A percentile compares a stretch with the other conserved stretches of the same genome.
Evolutionary conservation across 2,113 vertebrate genomes (phyloP).

Genomic region (Trochalopteron elliotii): DNA sequence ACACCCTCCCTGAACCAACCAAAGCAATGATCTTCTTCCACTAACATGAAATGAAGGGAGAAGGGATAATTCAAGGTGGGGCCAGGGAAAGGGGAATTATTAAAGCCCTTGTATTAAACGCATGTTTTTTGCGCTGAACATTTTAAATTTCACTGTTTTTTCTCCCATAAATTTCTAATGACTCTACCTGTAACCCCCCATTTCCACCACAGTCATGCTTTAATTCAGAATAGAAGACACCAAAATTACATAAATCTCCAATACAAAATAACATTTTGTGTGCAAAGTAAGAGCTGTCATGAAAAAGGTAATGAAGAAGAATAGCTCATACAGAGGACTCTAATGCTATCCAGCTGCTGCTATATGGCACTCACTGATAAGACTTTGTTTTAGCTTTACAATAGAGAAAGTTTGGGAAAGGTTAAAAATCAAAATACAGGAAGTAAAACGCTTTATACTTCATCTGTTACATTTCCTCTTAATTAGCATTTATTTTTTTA

Average conservation of each 20-base stretch:
- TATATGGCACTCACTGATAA: constrained; percentile 78
- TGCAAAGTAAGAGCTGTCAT: constrained; percentile 86
- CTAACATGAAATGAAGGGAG: neutral
- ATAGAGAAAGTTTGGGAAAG: constrained; percentile 78
- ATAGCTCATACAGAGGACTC: constrained; percentile 84
- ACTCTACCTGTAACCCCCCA: neutral
- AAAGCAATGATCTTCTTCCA: neutral
- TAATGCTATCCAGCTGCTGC: constrained; percentile 96
- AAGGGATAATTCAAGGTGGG: neutral
- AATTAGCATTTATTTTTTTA: constrained; percentile 68
- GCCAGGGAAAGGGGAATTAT: neutral
- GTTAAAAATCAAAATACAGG: constrained; percentile 75
- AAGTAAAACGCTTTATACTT: constrained; percentile 75
- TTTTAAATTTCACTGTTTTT: neutral
- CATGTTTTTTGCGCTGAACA: constrained; percentile 1
- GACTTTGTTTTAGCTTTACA: constrained; percentile 78
- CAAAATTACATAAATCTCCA: constrained; percentile 90
- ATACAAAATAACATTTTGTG: constrained; percentile 88
- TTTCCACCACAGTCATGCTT: constrained; percentile 45
- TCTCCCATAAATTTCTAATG: constrained; percentile 18
- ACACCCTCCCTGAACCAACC: neutral
- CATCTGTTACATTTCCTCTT: constrained; percentile 74
- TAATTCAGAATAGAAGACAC: constrained; percentile 81
- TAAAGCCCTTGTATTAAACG: neutral
- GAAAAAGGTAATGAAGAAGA: constrained; percentile 89